These are phyloP conservation scores for Archocentrus centrarchus DNA, from an alignment of 2,113 vertebrate species.

Conservation along the genomic window DNA sequence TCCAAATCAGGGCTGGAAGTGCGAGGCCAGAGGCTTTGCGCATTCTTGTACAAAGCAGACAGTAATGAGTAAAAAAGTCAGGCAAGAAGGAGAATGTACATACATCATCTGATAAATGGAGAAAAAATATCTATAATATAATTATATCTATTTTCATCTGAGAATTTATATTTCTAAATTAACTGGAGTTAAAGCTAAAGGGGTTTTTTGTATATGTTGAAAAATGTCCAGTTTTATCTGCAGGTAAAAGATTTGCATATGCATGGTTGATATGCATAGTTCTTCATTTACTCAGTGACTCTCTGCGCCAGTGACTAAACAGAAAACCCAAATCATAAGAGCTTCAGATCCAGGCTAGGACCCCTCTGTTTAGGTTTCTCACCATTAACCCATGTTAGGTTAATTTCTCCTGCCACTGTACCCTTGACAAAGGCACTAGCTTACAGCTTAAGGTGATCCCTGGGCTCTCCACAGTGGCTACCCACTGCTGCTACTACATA, in stretches of 20 bases:
- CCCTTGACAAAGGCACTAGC: neutral
- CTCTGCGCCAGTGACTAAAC: too few relatives aligned
- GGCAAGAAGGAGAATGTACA: neutral
- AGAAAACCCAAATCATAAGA: too few relatives aligned
- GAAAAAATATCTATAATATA: neutral
- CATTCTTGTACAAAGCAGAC: constrained; percentile 52
- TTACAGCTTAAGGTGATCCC: neutral
- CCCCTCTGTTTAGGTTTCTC: neutral
- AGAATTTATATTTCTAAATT: neutral
- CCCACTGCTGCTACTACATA: neutral
- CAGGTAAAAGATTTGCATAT: neutral
- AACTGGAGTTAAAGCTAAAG: neutral
- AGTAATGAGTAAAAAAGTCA: constrained; percentile 44
- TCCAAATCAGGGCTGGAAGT: constrained; percentile 42
- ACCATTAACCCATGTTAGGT: neutral
- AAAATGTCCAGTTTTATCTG: neutral
- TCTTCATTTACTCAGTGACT: neutral
- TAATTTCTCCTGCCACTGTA: neutral
- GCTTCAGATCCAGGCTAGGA: accelerated
- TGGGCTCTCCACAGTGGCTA: neutral
- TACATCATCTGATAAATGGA: constrained; percentile 13
- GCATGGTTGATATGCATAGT: neutral
- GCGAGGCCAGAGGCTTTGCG: constrained; percentile 42
- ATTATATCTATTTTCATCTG: neutral
- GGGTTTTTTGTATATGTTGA: neutral